phyloP scores from a whole-genome alignment of 2,113 vertebrate species.

The Gymnarchus niloticus region DNA sequence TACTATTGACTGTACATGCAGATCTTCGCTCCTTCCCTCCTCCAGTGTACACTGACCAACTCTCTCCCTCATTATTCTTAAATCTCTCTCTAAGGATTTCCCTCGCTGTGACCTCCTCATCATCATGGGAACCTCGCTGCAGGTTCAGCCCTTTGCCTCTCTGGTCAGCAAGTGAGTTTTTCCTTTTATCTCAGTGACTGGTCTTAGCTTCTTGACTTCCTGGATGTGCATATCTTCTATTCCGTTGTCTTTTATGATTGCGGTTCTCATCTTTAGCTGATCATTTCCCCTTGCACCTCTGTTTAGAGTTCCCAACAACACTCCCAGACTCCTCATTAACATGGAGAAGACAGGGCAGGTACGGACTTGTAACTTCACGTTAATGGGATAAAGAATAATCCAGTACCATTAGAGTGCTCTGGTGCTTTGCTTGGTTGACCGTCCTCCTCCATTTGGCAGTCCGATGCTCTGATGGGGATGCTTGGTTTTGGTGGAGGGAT shows the following conservation, averaged over 20 bases:
- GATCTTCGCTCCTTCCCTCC: neutral
- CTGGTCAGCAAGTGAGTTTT: conserved; percentile 72
- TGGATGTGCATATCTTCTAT: neutral
- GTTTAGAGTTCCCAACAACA: conserved; percentile 70
- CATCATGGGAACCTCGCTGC: conserved; percentile 85
- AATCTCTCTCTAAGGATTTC: conserved; percentile 67
- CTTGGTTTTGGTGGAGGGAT: conserved; percentile 77
- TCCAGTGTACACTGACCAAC: neutral
- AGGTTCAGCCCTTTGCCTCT: conserved; percentile 86
- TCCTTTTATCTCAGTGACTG: neutral
- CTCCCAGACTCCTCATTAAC: conserved; percentile 84
- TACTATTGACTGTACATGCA: neutral
- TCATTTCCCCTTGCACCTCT: neutral
- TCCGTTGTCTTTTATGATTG: neutral
- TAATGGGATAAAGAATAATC: neutral
- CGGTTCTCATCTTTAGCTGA: neutral
- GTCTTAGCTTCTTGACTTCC: neutral
- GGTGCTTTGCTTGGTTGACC: neutral
- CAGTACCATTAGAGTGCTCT: neutral
- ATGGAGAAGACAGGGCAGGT: conserved; percentile 86
- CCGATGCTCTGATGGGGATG: conserved; percentile 70
- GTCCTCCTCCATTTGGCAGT: conserved; percentile 48
- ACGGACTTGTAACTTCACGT: neutral
- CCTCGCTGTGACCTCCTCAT: conserved; percentile 79
- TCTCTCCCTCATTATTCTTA: neutral